A percentile compares a stretch with the other conserved stretches of the same genome.
Evolutionary conservation across 2,888 invertebrate genomes (phyloP).

Genomic region (Abscondita cerata): DNA sequence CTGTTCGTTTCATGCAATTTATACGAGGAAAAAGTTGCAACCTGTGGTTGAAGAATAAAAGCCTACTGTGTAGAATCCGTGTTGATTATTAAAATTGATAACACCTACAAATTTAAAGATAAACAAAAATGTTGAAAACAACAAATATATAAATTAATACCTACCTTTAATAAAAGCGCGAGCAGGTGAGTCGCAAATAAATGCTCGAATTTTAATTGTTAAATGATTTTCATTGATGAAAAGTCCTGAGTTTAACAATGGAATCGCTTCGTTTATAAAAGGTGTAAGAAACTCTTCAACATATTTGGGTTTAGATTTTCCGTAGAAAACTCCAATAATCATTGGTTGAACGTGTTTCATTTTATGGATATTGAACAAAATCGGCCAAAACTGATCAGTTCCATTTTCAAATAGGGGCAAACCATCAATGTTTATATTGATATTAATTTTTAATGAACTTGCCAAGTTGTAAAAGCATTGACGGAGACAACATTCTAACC

Average conservation of each 20-base stretch:
- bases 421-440: not conserved
- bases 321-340: not conserved
- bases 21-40: no score
- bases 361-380: slow-evolving; percentile 3
- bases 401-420: not conserved
- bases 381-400: not conserved
- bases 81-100: not conserved
- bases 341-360: not conserved
- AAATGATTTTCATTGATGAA: no score
- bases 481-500: not conserved
- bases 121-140: not conserved
- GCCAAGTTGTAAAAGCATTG: not conserved
- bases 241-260: no score
- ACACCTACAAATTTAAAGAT: not conserved
- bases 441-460: not conserved
- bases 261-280: no score
- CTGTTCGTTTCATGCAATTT: not conserved
- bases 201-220: no score
- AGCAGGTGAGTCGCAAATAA: no score
- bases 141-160: not conserved
- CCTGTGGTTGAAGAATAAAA: not conserved
- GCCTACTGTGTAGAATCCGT: not conserved
- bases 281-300: not conserved
- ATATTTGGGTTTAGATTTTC: not conserved
- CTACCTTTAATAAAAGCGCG: no score